A percentile compares a stretch with the other conserved stretches of the same genome.
These are phyloP conservation scores for Cosmia pyralina DNA, from an alignment of 2,888 invertebrate species.

Conservation along the genomic window DNA sequence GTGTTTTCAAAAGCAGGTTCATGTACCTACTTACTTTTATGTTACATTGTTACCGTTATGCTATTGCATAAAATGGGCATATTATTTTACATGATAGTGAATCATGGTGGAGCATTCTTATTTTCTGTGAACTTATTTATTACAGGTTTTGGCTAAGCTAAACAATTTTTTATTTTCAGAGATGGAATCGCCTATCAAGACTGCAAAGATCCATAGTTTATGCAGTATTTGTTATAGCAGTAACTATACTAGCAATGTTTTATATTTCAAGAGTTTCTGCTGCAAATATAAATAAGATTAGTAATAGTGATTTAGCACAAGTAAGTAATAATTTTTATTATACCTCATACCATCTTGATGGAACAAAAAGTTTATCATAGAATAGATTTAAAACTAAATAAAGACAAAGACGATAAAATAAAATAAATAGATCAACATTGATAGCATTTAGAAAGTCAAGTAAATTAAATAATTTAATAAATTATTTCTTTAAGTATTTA, in stretches of 20 bases:
- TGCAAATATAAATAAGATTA: slow-evolving; percentile 70
- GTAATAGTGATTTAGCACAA: slow-evolving; percentile 71
- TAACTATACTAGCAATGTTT: slow-evolving; percentile 91
- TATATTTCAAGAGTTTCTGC: slow-evolving; percentile 82
- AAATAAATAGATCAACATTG: background rate
- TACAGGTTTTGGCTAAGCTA: background rate
- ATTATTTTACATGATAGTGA: background rate
- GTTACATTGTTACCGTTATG: background rate
- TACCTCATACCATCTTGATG: background rate
- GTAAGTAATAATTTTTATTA: slow-evolving; percentile 70
- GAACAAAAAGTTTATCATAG: background rate
- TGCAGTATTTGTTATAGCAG: slow-evolving; percentile 89
- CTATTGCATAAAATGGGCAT: background rate
- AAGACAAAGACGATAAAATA: too few relatives aligned
- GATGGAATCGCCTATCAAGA: slow-evolving; percentile 96
- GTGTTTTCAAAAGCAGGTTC: background rate
- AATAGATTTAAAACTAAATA: background rate
- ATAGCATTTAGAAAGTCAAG: background rate
- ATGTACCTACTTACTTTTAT: background rate
- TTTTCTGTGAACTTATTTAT: background rate
- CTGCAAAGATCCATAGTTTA: slow-evolving; percentile 95
- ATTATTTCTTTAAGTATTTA: background rate
- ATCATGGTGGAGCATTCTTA: background rate
- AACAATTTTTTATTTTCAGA: slow-evolving; percentile 88
- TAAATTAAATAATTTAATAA: background rate